Evolutionary conservation across 2,113 vertebrate genomes (phyloP).

Genomic region (Panurus biarmicus): DNA sequence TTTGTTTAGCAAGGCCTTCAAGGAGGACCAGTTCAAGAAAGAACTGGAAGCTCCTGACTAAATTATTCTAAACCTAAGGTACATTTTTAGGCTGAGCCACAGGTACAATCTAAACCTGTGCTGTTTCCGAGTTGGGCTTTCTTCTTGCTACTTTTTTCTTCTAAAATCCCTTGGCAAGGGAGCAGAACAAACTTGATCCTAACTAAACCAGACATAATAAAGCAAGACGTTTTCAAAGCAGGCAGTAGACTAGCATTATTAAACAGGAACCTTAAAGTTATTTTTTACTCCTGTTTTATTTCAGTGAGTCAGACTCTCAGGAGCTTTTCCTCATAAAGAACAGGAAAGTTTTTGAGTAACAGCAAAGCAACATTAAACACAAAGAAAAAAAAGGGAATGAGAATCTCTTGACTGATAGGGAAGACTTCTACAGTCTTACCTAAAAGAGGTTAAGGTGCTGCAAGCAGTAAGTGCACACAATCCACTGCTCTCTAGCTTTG

Average conservation of each 20-base stretch:
- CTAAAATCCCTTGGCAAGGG: background rate
- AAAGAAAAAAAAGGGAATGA: background rate
- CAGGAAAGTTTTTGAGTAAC: background rate
- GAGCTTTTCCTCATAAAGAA: background rate
- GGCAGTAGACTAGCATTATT: background rate
- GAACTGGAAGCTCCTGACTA: background rate
- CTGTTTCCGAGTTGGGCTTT: background rate
- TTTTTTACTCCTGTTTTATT: background rate
- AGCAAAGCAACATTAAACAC: background rate
- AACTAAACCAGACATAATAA: background rate
- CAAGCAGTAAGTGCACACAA: background rate
- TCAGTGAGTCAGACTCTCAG: background rate
- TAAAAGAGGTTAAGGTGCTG: background rate
- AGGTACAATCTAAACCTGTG: background rate
- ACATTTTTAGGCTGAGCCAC: background rate
- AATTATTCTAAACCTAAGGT: background rate
- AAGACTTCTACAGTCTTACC: background rate
- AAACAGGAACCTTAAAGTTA: background rate
- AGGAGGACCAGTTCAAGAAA: background rate
- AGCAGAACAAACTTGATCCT: background rate
- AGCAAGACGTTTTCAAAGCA: background rate
- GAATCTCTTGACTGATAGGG: background rate
- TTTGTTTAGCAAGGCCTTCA: background rate
- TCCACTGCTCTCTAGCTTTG: background rate
- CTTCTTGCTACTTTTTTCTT: background rate